Conservation (phyloP, 2,888 invertebrate species). For the Heliconius sara region DNA sequence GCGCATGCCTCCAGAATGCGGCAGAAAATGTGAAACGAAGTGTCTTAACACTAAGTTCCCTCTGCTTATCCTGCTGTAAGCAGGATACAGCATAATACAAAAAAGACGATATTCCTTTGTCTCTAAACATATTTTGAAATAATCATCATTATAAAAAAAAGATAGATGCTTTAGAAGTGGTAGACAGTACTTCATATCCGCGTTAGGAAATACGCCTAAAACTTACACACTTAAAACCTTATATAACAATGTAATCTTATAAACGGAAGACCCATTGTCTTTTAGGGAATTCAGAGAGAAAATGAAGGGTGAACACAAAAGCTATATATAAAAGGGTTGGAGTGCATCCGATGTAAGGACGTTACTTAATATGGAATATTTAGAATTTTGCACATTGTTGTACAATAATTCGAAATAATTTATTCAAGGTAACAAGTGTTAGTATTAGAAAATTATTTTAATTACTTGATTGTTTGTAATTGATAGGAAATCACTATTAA, state of each 20-base stretch:
- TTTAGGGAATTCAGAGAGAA: slow-evolving; percentile 29
- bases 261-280: slow-evolving; percentile 29
- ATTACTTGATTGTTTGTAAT: slow-evolving; percentile 3
- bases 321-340: slow-evolving; percentile 20
- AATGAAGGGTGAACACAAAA: slow-evolving; percentile 26
- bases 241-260: slow-evolving; percentile 27
- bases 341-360: neutral
- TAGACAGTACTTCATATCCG: neutral
- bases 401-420: neutral
- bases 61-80: too few relatives aligned
- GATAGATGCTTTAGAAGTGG: neutral
- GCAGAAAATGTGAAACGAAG: too few relatives aligned
- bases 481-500: slow-evolving; percentile 1
- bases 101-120: too few relatives aligned
- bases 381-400: neutral
- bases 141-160: neutral
- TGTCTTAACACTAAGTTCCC: too few relatives aligned
- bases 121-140: too few relatives aligned
- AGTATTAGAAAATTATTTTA: neutral
- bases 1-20: too few relatives aligned
- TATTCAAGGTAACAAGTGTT: neutral
- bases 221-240: slow-evolving; percentile 19
- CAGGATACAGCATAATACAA: too few relatives aligned
- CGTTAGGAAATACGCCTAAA: slow-evolving; percentile 3
- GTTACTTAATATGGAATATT: neutral